phyloP scores from a whole-genome alignment of 1,140 invertebrate species.

The Drosophila bocqueti region DNA sequence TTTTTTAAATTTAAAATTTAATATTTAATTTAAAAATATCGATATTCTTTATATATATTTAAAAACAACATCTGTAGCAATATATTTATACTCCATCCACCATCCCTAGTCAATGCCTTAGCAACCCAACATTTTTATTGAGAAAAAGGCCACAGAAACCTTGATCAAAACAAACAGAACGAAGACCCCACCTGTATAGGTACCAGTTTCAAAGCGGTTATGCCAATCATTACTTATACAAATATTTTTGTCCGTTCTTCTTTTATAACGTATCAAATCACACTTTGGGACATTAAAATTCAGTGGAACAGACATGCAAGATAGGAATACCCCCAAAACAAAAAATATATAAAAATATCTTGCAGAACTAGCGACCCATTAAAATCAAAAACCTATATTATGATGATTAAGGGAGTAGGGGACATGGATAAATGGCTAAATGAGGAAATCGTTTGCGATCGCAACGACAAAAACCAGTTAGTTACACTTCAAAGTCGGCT shows the following conservation, averaged over 20 bases:
- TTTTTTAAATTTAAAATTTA: no score
- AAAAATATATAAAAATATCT: constrained; percentile 17
- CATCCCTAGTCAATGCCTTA: constrained; percentile 14
- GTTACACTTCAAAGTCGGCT: constrained; percentile 40
- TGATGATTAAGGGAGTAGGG: constrained; percentile 35
- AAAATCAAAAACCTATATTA: constrained; percentile 1
- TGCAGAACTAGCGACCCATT: constrained; percentile 36
- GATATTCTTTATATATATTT: neutral
- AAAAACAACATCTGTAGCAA: neutral
- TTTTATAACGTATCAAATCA: constrained; percentile 49
- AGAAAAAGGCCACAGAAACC: constrained; percentile 39
- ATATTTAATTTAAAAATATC: no score
- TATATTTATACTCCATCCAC: no score
- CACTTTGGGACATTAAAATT: constrained; percentile 38
- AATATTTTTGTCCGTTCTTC: constrained; percentile 18
- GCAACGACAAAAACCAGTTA: constrained; percentile 29
- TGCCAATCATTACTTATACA: constrained; percentile 52
- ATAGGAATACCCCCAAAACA: constrained; percentile 27
- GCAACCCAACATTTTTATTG: constrained; percentile 47
- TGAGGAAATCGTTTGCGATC: constrained; percentile 29
- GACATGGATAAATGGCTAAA: constrained; percentile 18
- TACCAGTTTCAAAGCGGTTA: constrained; percentile 64
- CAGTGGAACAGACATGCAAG: constrained; percentile 50
- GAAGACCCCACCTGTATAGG: constrained; percentile 42
- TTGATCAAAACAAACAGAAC: constrained; percentile 51